These are phyloP conservation scores for Drosophila arawakana DNA, from an alignment of 1,140 invertebrate species.

Conservation along the genomic window DNA sequence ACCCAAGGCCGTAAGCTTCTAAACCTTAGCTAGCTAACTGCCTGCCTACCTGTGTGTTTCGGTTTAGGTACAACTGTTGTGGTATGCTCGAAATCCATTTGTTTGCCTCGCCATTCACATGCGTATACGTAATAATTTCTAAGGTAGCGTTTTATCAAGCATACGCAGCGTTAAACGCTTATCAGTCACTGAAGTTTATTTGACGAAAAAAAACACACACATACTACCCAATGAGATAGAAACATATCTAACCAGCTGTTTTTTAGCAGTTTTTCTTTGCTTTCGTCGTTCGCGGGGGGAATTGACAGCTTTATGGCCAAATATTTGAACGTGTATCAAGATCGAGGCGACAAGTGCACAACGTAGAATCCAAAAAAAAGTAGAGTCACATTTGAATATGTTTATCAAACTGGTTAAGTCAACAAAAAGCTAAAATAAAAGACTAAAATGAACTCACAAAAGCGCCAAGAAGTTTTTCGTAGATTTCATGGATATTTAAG, in stretches of 20 bases:
- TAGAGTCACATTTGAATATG: background rate
- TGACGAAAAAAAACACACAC: background rate
- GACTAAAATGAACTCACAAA: background rate
- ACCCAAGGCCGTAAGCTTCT: slow-evolving; percentile 42
- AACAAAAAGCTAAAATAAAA: background rate
- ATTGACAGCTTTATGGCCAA: slow-evolving; percentile 18
- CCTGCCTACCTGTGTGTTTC: background rate
- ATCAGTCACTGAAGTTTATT: slow-evolving; percentile 41
- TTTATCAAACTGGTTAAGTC: slow-evolving; percentile 10
- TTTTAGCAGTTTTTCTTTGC: background rate
- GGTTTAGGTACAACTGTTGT: background rate
- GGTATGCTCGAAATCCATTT: slow-evolving; percentile 11
- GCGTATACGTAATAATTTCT: slow-evolving; percentile 52
- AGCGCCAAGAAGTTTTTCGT: background rate
- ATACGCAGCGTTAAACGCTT: slow-evolving; percentile 59
- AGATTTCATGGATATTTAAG: background rate
- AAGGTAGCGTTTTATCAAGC: slow-evolving; percentile 65
- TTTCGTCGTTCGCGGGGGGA: background rate
- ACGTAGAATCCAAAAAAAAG: background rate
- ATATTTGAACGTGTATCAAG: slow-evolving; percentile 21
- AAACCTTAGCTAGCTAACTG: slow-evolving; percentile 8
- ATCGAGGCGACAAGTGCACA: slow-evolving; percentile 13
- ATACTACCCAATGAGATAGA: background rate
- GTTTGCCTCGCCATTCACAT: slow-evolving; percentile 16
- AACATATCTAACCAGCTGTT: background rate